Percentiles rank a stretch among this genome's conserved stretches.
phyloP scores from a whole-genome alignment of 2,888 invertebrate species.

The Leistus spinibarbis region DNA sequence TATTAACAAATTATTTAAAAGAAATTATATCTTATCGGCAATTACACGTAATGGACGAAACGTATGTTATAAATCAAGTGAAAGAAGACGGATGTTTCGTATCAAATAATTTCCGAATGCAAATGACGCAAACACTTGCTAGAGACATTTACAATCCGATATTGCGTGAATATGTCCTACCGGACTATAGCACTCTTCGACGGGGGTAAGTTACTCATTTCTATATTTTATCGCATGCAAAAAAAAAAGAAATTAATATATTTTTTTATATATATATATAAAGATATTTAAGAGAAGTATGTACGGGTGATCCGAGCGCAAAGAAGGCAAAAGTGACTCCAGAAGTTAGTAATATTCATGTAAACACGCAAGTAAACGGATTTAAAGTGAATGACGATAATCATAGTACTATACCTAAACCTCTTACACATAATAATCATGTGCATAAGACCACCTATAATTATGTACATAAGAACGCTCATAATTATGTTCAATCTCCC shows the following conservation, averaged over 20 bases:
- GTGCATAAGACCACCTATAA: too few species aligned
- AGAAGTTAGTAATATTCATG: neutral
- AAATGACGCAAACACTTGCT: slow-evolving; percentile 72
- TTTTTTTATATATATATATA: too few species aligned
- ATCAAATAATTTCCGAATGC: slow-evolving; percentile 78
- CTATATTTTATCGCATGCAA: neutral
- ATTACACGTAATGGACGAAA: slow-evolving; percentile 98
- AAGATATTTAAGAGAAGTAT: too few species aligned
- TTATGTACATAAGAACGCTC: too few species aligned
- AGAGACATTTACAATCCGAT: slow-evolving; percentile 71
- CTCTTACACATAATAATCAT: too few species aligned
- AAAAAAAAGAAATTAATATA: too few species aligned
- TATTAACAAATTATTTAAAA: slow-evolving; percentile 94
- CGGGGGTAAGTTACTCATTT: slow-evolving; percentile 70
- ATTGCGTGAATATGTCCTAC: slow-evolving; percentile 89
- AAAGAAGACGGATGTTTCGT: slow-evolving; percentile 98
- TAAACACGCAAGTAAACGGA: neutral
- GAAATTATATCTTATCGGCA: slow-evolving; percentile 96
- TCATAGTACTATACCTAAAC: too few species aligned
- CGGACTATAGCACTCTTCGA: slow-evolving; percentile 90
- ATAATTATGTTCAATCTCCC: too few species aligned
- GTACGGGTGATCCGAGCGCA: too few species aligned
- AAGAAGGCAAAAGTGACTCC: neutral
- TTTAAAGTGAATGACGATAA: neutral
- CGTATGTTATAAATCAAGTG: slow-evolving; percentile 96